Conservation (phyloP, 2,797 vertebrate genomes). For the Monodelphis domestica region DNA sequence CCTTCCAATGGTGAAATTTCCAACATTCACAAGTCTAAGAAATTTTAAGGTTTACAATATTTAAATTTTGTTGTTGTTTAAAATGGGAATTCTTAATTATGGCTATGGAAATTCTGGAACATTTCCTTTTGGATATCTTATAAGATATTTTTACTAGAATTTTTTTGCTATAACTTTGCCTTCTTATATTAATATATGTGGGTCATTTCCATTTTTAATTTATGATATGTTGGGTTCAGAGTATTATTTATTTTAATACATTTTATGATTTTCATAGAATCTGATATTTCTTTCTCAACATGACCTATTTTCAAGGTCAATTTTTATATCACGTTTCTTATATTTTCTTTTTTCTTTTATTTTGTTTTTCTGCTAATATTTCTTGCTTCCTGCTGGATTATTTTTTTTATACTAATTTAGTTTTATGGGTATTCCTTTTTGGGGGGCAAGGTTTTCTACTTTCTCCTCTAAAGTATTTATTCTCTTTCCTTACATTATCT, state of each 20-base stretch:
- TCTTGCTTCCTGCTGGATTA: background rate
- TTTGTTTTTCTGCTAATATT: background rate
- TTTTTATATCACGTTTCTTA: background rate
- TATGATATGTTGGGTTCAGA: background rate
- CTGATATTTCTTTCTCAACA: background rate
- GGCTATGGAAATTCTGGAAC: no score
- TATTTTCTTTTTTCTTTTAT: background rate
- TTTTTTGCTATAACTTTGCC: no score
- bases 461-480: background rate
- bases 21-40: no score
- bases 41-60: no score
- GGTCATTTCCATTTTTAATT: background rate
- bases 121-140: no score
- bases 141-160: no score
- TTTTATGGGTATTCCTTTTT: background rate
- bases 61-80: no score
- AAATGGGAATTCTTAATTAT: no score
- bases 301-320: background rate
- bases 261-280: background rate
- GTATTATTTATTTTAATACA: background rate
- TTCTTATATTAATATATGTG: background rate
- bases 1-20: no score
- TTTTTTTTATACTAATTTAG: background rate
- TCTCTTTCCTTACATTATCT: background rate
- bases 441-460: background rate